A percentile compares a stretch with the other conserved stretches of the same genome.
Evolutionary conservation across 2,797 vertebrate genomes (phyloP).

Genomic region (Anguilla pacifica): DNA sequence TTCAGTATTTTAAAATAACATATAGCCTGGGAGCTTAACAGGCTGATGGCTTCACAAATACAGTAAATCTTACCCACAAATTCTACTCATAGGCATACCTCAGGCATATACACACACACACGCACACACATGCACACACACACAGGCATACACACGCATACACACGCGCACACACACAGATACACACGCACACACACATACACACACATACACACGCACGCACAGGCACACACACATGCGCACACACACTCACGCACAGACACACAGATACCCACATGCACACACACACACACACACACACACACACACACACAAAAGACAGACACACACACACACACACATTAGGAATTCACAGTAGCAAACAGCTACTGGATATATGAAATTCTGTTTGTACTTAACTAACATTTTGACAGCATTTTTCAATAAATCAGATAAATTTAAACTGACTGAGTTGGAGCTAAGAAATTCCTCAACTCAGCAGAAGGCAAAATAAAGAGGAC

Average conservation of each 20-base stretch:
- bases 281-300: not conserved
- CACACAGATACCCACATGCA: too few relatives aligned
- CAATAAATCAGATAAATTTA: not conserved
- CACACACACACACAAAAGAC: not conserved
- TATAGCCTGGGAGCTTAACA: not conserved
- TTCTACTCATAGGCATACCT: not conserved
- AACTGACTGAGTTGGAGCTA: not conserved
- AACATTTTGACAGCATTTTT: not conserved
- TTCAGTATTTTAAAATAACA: not conserved
- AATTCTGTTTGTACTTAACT: not conserved
- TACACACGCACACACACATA: not conserved
- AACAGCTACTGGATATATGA: not conserved
- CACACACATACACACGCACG: not conserved
- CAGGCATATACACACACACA: not conserved
- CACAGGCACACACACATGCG: not conserved
- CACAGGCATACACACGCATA: too few relatives aligned
- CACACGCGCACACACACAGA: too few relatives aligned
- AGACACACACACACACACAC: not conserved
- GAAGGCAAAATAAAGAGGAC: not conserved
- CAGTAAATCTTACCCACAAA: not conserved
- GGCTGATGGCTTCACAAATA: not conserved
- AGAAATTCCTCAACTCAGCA: not conserved
- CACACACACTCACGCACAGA: not conserved
- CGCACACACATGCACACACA: not conserved
- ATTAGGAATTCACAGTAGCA: not conserved